Evolutionary conservation across 2,113 vertebrate genomes (phyloP).

Genomic region (Heteronetta atricapilla): DNA sequence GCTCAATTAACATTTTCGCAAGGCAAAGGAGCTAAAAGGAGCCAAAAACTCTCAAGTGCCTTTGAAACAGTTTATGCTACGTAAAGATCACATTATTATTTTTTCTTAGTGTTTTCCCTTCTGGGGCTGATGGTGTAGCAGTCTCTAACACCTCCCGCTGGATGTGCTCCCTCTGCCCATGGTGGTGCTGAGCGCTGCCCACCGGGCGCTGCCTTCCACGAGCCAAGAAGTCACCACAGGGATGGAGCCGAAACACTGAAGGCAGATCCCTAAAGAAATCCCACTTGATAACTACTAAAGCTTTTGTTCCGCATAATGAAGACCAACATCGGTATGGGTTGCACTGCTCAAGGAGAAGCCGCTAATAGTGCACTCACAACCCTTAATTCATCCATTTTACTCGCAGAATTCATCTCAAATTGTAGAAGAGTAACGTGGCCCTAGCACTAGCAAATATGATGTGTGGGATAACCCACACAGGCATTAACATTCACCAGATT

Average conservation of each 20-base stretch:
- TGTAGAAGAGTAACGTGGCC: background rate
- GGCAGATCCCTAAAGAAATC: background rate
- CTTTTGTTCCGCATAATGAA: background rate
- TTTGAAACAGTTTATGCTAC: background rate
- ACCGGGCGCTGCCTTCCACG: background rate
- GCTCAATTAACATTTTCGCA: slow-evolving; percentile 2
- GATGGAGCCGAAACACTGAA: background rate
- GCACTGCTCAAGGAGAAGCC: background rate
- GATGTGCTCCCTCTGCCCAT: background rate
- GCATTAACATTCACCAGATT: rapidly evolving
- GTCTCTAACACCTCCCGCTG: background rate
- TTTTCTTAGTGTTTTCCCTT: background rate
- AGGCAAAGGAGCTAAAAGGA: background rate
- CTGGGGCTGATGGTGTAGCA: background rate
- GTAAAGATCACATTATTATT: background rate
- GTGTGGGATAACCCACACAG: background rate
- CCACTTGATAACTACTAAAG: background rate
- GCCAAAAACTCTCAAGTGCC: background rate
- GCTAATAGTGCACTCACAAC: background rate
- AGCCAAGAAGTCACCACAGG: background rate
- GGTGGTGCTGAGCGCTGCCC: background rate
- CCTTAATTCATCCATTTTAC: background rate
- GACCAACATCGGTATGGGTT: background rate
- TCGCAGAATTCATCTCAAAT: background rate
- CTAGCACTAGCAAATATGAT: background rate